Evolutionary conservation across 2,888 invertebrate species (phyloP), one percentile per base, ranked within the genome.

Genomic region (Allophyes oxyacanthae): DNA sequence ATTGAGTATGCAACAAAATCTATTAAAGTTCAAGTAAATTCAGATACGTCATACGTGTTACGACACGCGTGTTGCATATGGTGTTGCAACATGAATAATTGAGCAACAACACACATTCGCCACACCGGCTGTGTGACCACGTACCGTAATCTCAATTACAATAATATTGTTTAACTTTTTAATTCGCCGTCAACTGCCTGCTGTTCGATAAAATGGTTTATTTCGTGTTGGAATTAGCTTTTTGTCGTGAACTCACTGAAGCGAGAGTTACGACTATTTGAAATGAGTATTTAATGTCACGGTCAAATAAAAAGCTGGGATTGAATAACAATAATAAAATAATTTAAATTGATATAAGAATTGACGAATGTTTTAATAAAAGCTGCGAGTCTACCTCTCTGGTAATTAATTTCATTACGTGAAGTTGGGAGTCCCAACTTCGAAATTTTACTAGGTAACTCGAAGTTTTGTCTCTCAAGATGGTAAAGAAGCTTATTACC

Each of bases 201-300:
- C 10, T 25, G 13, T 33, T 45, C 41, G 48, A 66, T 71, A 52
- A 64, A 51, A 48, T 34, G 32, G 42, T 6, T 25, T 10, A 43
- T 14, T 46, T 1, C 10, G 26, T 7, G 10, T 13, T 20, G 26
- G 28, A 54, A 64, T 64, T 57, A 13, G 10, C 44, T 55, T 62
- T 57, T 44, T 53, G 65, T 41, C 41, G 37, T 62, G 40, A 51
- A 53, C 15, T 57, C 53, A 64, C 28, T 61, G 41, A 66, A 41
- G 59, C 48, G 54, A 56, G 62, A 60, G 53, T 66, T 59, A 68
- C 50, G 61, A 66, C 46, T 13, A 7, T 42, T 36, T 42, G 41
- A 51, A 49, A 58, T 50, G 28, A 58, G n/a, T 34, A 52, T 66
- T 53, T 44, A 46, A 66, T 66, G 62, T 60, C 71, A 66, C 6